phyloP scores from a whole-genome alignment of 2,888 invertebrate species.

The Myopa tessellatipennis region DNA sequence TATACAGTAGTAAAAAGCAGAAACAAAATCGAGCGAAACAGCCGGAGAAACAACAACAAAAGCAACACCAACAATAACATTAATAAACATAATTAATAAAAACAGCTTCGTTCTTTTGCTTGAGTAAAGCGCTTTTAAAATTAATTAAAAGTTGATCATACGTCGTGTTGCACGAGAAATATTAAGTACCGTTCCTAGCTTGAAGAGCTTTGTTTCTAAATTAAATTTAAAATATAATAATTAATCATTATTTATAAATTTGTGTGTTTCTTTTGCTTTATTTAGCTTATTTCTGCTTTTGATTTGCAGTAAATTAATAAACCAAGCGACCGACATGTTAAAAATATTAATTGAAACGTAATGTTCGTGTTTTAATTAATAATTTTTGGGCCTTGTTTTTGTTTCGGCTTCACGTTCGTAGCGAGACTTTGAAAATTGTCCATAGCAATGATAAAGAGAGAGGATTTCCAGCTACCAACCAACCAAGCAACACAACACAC shows the following conservation, averaged over 20 bases:
- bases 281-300: neutral
- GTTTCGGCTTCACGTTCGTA: too few species aligned
- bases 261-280: neutral
- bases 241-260: neutral
- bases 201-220: neutral
- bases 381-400: too few species aligned
- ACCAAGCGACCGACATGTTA: neutral
- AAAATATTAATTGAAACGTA: slow-evolving; percentile 1
- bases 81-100: too few species aligned
- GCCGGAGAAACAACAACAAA: too few species aligned
- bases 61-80: too few species aligned
- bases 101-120: neutral
- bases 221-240: neutral
- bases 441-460: too few species aligned
- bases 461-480: neutral
- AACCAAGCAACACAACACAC: neutral
- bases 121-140: neutral
- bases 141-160: slow-evolving; percentile 15
- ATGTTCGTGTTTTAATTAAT: neutral
- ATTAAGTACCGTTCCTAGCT: neutral
- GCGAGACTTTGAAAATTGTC: too few species aligned
- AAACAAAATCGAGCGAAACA: neutral
- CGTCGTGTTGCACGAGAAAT: neutral
- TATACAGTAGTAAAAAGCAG: neutral
- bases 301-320: neutral